Evolutionary conservation across 2,113 vertebrate genomes (phyloP).

Genomic region (Gasterosteus aculeatus): DNA sequence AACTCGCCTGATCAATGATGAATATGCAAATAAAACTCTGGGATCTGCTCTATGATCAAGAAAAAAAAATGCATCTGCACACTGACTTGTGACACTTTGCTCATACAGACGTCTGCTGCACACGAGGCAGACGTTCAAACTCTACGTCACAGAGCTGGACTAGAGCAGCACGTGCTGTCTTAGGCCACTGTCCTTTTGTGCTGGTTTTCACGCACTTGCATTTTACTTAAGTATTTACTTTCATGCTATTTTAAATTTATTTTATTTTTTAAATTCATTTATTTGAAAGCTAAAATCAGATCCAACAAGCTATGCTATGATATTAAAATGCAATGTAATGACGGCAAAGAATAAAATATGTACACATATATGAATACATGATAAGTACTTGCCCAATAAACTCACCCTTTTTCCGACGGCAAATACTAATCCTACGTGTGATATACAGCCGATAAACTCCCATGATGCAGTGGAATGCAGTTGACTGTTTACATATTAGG

Average conservation of each 20-base stretch:
- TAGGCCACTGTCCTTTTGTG: neutral
- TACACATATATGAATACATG: neutral
- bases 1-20: constrained; percentile 35
- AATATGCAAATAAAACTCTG: constrained; percentile 26
- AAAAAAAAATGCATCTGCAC: neutral
- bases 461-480: constrained; percentile 5
- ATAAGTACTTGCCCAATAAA: neutral
- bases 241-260: neutral
- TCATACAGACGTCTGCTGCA: neutral
- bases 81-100: neutral
- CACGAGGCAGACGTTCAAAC: neutral
- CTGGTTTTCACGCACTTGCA: neutral
- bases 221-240: neutral
- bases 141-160: neutral
- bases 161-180: neutral
- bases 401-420: neutral
- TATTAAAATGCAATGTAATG: neutral
- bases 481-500: constrained; percentile 52
- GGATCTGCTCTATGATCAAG: neutral
- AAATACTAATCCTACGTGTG: constrained; percentile 8
- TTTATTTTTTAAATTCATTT: too few species aligned
- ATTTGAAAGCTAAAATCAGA: neutral
- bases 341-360: neutral
- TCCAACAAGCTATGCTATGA: neutral
- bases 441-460: constrained; percentile 8